phyloP scores from a whole-genome alignment of 2,113 vertebrate genomes.

The Microcebus murinus region DNA sequence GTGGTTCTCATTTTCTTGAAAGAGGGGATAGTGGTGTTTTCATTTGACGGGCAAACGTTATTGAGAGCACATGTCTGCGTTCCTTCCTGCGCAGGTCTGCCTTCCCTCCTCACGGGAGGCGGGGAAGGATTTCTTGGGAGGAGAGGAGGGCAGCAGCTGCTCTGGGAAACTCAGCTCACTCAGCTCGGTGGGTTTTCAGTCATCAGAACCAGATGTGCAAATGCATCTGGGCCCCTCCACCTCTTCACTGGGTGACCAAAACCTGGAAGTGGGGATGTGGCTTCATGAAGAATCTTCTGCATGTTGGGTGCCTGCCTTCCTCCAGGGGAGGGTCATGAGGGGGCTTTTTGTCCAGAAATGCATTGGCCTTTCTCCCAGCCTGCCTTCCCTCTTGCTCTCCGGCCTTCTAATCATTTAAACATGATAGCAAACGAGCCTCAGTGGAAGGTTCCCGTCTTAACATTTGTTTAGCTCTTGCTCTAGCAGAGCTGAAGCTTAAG shows the following conservation, averaged over 20 bases:
- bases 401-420: neutral
- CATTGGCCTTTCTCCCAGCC: fast-evolving
- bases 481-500: too few relatives aligned
- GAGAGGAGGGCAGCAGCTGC: neutral
- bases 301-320: neutral
- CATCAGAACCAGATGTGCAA: slow-evolving; percentile 17
- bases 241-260: neutral
- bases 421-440: neutral
- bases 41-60: neutral
- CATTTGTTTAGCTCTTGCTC: neutral
- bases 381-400: neutral
- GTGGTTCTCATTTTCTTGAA: neutral
- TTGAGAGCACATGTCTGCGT: neutral
- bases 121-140: neutral
- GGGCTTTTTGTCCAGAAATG: fast-evolving
- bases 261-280: neutral
- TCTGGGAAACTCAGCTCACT: neutral
- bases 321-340: neutral
- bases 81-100: neutral
- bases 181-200: neutral
- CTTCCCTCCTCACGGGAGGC: neutral
- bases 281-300: neutral
- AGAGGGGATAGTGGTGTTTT: neutral
- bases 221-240: neutral
- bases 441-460: neutral